Evolutionary conservation across 2,113 vertebrate genomes (phyloP).

Genomic region (Hemiprocne comata): DNA sequence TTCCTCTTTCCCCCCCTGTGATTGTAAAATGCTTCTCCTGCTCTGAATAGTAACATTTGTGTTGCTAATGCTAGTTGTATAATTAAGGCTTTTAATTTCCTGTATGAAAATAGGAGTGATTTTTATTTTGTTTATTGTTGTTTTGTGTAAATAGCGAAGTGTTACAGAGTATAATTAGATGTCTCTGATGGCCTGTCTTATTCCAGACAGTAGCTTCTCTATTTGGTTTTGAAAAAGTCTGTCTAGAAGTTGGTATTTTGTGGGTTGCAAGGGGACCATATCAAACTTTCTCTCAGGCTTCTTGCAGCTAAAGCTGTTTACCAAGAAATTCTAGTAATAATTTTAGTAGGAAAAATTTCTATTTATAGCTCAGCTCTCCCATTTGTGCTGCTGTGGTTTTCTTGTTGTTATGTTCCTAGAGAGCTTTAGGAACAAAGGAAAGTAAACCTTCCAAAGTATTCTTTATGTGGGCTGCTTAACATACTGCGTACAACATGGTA

Average conservation of each 20-base stretch:
- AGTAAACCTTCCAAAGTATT: not conserved
- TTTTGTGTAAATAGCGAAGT: constrained; percentile 31
- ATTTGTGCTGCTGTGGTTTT: not conserved
- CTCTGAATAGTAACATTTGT: not conserved
- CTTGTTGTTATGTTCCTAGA: constrained; percentile 43
- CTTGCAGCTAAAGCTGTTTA: constrained; percentile 29
- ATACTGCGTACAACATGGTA: not conserved
- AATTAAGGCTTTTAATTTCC: constrained; percentile 46
- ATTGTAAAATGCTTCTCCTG: not conserved
- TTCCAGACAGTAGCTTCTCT: not conserved
- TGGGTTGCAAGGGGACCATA: not conserved
- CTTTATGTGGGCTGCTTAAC: not conserved
- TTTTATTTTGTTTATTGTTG: not conserved
- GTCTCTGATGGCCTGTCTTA: not conserved
- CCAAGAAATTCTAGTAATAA: constrained; percentile 35
- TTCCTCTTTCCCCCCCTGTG: not conserved
- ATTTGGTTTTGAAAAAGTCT: not conserved
- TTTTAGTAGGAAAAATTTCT: constrained; percentile 11
- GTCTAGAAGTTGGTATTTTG: not conserved
- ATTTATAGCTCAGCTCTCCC: constrained; percentile 17
- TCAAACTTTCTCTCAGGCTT: constrained; percentile 9
- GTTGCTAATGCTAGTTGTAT: constrained; percentile 20
- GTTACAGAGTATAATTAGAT: constrained; percentile 18
- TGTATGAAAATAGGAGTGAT: not conserved
- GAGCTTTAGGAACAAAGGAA: not conserved